Base-by-base conservation (phyloP, 1,140 invertebrate species). In the Bactericera cockerelli region DNA sequence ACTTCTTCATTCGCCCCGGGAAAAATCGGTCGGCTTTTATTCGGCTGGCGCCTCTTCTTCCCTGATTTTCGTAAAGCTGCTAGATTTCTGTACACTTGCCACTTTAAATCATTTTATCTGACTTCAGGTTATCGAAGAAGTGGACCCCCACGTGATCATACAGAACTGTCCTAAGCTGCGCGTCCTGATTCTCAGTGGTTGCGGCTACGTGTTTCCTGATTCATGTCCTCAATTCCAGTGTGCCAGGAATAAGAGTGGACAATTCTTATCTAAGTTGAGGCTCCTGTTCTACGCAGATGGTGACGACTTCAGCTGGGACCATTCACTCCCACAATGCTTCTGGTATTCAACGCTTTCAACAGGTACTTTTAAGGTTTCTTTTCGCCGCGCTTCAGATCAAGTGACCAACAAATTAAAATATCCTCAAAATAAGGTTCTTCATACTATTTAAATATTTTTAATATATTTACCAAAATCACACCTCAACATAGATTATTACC, bases 291-390 rank as follows among this genome's bases (percentile, higher is more conserved):
- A 65, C 57, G 67, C 66, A 8, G 68, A 68, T 57, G 66, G 68
- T 0, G 68, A 67, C 54, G 67, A 69, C 58, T 68, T 68, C 62
- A 68, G 67, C 57, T 68, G 66, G 65, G 65, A 67, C 39, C 67
- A 69, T 58, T 59, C 55, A 24, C 56, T 67, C 8, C 68, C 68
- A 0, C 61, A 62, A 21, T 69, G 68, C 57, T 69, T 69, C 59
- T 69, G 68, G 68, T 57, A 56, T 1, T 62, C 67, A 3, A 62
- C 62, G 0, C 55, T 67, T 13, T 56, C 49, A 11, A 39, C 63
- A 33, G 59, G 63, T 62, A 60, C n/a, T n/a, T n/a, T n/a, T n/a
- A n/a, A n/a, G n/a, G n/a, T n/a, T n/a, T 59, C 28, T 25, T 26
- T 26, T 21, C 39, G 54, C 28, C 14, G 21, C 42, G 54, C 25